phyloP scores from a whole-genome alignment of 2,113 vertebrate species.

The Tragelaphus buxtoni region DNA sequence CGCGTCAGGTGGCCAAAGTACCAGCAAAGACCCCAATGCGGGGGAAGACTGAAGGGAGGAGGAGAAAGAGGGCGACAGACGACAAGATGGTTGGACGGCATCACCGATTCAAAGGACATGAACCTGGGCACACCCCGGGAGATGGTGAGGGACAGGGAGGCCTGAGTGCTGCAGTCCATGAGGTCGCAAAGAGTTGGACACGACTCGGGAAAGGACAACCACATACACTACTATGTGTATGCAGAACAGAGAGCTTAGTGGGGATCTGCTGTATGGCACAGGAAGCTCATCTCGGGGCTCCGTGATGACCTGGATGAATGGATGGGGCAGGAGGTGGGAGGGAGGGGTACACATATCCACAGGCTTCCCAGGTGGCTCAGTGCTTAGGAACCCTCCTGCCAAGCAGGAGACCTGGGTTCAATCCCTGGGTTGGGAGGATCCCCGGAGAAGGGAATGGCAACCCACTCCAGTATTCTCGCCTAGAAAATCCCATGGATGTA shows the following conservation, averaged over 20 bases:
- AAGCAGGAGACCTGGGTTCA: background rate
- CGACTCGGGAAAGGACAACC: background rate
- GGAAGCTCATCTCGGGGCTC: background rate
- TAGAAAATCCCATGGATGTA: background rate
- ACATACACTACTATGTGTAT: background rate
- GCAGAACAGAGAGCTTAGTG: background rate
- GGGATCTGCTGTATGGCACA: background rate
- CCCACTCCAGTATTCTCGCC: background rate
- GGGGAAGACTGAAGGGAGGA: background rate
- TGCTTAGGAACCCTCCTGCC: background rate
- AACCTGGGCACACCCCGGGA: background rate
- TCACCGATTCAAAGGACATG: background rate
- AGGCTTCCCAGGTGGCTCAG: background rate
- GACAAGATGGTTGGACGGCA: background rate
- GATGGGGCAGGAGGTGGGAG: background rate
- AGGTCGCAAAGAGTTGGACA: background rate
- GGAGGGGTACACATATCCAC: fast-evolving
- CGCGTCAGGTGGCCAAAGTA: background rate
- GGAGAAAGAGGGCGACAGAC: background rate
- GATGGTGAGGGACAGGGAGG: background rate
- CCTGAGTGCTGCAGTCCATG: background rate
- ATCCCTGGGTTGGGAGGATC: background rate
- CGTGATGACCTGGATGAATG: background rate
- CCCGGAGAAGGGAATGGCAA: background rate
- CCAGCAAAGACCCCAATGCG: background rate